Conservation (phyloP, 2,113 vertebrate species). For the Apteryx mantelli region DNA sequence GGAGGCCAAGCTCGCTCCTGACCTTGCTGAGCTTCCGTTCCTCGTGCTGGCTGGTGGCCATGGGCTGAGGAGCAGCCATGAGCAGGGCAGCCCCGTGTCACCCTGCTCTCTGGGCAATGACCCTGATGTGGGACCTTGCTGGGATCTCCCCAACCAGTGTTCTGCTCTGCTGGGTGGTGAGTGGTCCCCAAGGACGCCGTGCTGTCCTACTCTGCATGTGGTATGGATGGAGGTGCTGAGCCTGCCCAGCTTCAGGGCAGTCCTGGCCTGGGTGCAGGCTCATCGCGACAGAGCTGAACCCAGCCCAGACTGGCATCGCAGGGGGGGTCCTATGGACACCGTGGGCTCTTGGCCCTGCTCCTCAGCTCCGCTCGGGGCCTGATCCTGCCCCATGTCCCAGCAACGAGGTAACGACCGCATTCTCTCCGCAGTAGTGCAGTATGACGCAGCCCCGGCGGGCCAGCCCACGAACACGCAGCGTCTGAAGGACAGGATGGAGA, state of each 20-base stretch:
- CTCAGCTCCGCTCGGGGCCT: neutral
- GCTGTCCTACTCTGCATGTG: accelerated
- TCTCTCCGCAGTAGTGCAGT: constrained; percentile 43
- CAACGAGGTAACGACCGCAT: neutral
- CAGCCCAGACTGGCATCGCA: neutral
- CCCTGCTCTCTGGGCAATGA: neutral
- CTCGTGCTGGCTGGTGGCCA: no score
- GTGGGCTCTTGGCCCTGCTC: neutral
- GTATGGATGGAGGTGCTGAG: neutral
- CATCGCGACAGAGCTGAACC: neutral
- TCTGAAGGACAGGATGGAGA: neutral
- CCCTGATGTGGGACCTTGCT: neutral
- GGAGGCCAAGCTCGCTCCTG: no score
- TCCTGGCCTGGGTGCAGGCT: no score
- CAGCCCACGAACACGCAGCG: neutral
- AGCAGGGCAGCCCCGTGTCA: neutral
- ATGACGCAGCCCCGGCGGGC: neutral
- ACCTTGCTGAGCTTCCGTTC: no score
- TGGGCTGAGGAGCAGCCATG: no score
- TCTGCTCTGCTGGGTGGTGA: neutral
- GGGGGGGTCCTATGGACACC: neutral
- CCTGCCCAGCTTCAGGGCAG: neutral
- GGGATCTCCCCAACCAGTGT: neutral
- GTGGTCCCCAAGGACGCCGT: no score
- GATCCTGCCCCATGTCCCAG: neutral